Base-by-base conservation (phyloP, 2,797 vertebrate species). In the Pipistrellus kuhlii region DNA sequence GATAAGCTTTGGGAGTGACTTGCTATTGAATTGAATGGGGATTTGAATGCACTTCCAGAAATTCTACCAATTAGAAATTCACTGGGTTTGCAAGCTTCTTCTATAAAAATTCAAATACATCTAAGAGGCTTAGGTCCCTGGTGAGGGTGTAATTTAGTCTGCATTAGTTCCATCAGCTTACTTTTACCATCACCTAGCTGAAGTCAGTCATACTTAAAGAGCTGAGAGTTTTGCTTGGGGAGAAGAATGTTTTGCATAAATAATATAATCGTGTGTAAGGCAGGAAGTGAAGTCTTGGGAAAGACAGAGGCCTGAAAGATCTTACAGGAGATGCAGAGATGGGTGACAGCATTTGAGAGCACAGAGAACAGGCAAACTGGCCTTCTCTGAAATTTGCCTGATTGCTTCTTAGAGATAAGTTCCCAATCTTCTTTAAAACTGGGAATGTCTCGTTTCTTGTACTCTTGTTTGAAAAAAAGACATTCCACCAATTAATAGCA, bases 141-240 rank as follows among this genome's bases (percentile, higher is more conserved):
- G 71, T 80, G 25, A 92, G 93, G 13, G 75, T 92, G 5, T 94
- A 95, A 94, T 95, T 96, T 93, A 44, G 78, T 59, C 48, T 92
- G 90, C 80, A 94, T 96, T 95, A 93, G 91, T 95, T 97, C 92
- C 91, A 90, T 95, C 72, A 86, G 94, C 55, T 93, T 96, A 73
- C 57, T 94, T 83, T 72, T 93, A 83, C 48, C 81, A 59, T 35
- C 71, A 94, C 82, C 90, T 88, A 62, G 77, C 59, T 84, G 38
- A 77, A 94, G 78, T 93, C 59, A 81, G 88, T 76, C 91, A 94
- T 82, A 93, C 41, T n/a, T 95, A 90, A 93, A 86, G 55, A 91
- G 82, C 76, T 53, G 48, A 85, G 84, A 87, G 10, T 86, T 95
- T 84, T 72, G 57, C 35, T 83, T 75, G 23, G 38, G 66, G 46